Conservation (phyloP, 2,888 invertebrate species). For the Ormia ochracea region DNA sequence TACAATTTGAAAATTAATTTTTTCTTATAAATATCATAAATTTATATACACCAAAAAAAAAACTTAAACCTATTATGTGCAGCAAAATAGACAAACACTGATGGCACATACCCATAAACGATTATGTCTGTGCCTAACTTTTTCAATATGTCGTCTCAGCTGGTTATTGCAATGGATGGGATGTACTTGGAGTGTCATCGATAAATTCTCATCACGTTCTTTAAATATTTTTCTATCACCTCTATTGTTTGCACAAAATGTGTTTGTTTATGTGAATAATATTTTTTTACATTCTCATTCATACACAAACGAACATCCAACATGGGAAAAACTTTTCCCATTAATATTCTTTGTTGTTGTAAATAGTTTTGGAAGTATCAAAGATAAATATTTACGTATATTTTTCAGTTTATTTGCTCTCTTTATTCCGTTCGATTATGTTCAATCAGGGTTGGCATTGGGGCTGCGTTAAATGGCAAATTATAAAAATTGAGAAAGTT, state of each 20-base stretch:
- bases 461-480: too few species aligned
- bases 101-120: not conserved
- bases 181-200: conserved; percentile 56
- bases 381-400: conserved; percentile 31
- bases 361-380: conserved; percentile 38
- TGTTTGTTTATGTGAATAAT: conserved; percentile 4
- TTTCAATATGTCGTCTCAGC: conserved; percentile 3
- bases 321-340: conserved; percentile 35
- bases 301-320: not conserved
- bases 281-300: not conserved
- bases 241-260: conserved; percentile 55
- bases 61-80: conserved; percentile 42
- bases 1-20: conserved; percentile 57
- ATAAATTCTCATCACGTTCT: conserved; percentile 75
- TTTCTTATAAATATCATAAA: conserved; percentile 17
- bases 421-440: not conserved
- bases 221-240: conserved; percentile 74
- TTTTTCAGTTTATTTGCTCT: not conserved
- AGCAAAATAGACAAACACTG: conserved; percentile 11
- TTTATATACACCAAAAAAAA: not conserved
- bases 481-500: too few species aligned
- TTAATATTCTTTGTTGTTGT: conserved; percentile 38
- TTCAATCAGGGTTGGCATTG: not conserved
- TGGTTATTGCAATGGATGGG: not conserved
- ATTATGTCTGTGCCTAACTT: conserved; percentile 30